Evolutionary conservation across 1,140 invertebrate genomes (phyloP), one percentile per base, ranked within the genome.

Genomic region (Mamestra configurata): DNA sequence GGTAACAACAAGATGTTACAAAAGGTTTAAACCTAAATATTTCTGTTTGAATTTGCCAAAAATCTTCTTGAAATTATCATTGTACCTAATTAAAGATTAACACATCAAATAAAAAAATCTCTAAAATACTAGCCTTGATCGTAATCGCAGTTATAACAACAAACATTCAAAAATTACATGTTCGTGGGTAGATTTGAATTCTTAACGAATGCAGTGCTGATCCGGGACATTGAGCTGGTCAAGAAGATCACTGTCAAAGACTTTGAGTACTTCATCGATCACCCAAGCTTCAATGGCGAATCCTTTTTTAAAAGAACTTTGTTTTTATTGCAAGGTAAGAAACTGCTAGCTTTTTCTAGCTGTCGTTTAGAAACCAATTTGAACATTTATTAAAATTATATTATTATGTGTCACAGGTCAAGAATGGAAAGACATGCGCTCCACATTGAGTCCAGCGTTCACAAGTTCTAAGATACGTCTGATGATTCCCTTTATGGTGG

Each of bases 191-290:
- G 46, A 8, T 96, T 92, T 57, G 94, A 96, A 35, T 93, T 96
- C 31, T 64, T 87, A 0, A 90, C 81, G 0, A 96, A 96, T 0
- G 66, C 86, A 1, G 79, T 96, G 0, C 72, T 96, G 18, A 37
- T 97, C 0, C 92, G 93, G 53, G 96, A 97, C 88, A 91, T 95
- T 0, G 95, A 97, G 13, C 43, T 96, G 4, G 93, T 97, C 4
- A 96, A 95, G 82, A 91, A 94, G 68, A 89, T 97, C 1, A 86
- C 92, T 0, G 89, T 97, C 0, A 97, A 96, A 85, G 95, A 96
- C 80, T 97, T 97, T 77, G 96, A 97, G 2, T 79, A 96, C 83
- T 97, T 97, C 71, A 83, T 93, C 0, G 96, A 97, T 81, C 95
- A 96, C 77, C 80, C 88, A 0, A 57, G 73, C 0, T 84, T 85